Evolutionary conservation across 2,888 invertebrate species (phyloP).

Genomic region (Xestia xanthographa): DNA sequence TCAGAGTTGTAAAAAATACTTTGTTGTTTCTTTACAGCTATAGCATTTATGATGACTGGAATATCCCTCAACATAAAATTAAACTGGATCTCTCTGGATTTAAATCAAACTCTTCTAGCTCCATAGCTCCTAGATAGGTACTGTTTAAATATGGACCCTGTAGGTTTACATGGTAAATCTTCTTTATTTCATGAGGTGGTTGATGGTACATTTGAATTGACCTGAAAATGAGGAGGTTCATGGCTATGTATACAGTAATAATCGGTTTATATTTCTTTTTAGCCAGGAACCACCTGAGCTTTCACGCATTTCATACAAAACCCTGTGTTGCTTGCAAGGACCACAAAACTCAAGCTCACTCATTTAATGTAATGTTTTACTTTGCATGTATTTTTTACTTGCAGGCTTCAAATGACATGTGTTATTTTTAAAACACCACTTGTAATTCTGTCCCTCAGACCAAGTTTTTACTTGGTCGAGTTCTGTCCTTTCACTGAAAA

Average conservation of each 20-base stretch:
- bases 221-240: not conserved
- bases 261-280: not conserved
- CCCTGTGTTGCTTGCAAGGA: not conserved
- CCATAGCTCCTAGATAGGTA: not conserved
- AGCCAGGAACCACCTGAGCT: not conserved
- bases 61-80: not conserved
- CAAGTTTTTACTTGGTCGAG: too few relatives aligned
- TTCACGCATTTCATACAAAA: not conserved
- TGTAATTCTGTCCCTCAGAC: too few relatives aligned
- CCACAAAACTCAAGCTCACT: not conserved
- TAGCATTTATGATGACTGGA: not conserved
- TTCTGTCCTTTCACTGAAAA: not conserved
- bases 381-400: not conserved
- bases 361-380: not conserved
- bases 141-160: conserved; percentile 3
- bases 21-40: not conserved
- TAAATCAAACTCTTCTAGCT: not conserved
- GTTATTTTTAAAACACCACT: not conserved
- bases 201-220: not conserved
- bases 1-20: not conserved
- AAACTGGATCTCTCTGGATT: not conserved
- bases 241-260: not conserved
- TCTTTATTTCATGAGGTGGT: not conserved
- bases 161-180: not conserved
- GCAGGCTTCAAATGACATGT: not conserved